Percentiles rank a stretch among this genome's conserved stretches.
phyloP scores from a whole-genome alignment of 2,797 vertebrate genomes.

The Sebastiscus albofasciatus region DNA sequence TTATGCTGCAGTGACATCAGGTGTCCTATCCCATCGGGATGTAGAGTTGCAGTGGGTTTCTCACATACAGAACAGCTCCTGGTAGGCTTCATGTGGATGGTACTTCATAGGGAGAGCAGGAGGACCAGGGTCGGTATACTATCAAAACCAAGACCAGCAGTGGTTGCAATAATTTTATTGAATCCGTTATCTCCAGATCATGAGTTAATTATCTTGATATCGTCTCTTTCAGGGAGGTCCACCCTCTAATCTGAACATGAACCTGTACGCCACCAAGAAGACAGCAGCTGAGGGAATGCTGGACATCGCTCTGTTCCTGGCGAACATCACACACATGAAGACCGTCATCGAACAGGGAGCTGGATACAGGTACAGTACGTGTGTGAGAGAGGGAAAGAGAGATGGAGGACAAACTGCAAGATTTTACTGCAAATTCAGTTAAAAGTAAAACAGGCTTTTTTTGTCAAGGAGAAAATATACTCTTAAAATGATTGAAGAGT shows the following conservation, averaged over 20 bases:
- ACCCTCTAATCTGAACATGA: constrained; percentile 85
- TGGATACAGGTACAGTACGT: constrained; percentile 82
- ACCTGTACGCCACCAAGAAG: constrained; percentile 95
- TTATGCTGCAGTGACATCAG: neutral
- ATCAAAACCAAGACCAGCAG: neutral
- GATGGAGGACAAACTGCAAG: neutral
- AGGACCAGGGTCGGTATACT: neutral
- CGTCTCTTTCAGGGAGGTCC: constrained; percentile 60
- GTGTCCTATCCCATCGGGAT: neutral
- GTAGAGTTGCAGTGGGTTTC: neutral
- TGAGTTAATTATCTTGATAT: neutral
- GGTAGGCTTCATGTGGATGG: neutral
- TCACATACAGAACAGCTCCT: neutral
- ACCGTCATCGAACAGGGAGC: constrained; percentile 91
- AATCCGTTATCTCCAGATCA: neutral
- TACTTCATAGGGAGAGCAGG: neutral
- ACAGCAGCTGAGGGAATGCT: constrained; percentile 93
- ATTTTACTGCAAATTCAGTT: neutral
- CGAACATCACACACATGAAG: constrained; percentile 92
- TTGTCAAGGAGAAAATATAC: neutral
- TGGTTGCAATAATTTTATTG: neutral
- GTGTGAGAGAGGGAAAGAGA: neutral
- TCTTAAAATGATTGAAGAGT: neutral
- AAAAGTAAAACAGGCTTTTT: neutral
- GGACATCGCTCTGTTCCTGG: constrained; percentile 93